A percentile compares a stretch with the other conserved stretches of the same genome.
Conservation (phyloP, 2,113 vertebrate genomes). For the Chrysochloris asiatica region DNA sequence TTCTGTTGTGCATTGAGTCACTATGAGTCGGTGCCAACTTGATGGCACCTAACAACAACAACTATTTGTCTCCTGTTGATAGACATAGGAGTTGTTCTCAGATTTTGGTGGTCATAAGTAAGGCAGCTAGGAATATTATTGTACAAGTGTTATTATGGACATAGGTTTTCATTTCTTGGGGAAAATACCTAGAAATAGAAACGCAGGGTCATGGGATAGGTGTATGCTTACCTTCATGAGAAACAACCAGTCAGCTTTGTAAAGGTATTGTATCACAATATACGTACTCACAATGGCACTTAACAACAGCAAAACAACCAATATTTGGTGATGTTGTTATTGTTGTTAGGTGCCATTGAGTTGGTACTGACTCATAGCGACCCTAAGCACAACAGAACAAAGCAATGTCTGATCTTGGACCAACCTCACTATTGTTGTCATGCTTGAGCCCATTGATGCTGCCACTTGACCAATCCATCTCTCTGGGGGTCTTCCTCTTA, state of each 20-base stretch:
- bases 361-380: too few relatives aligned
- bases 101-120: background rate
- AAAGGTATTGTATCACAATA: background rate
- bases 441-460: too few relatives aligned
- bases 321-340: too few relatives aligned
- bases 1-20: too few relatives aligned
- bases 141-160: background rate
- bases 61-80: background rate
- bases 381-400: too few relatives aligned
- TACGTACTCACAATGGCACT: constrained; percentile 9
- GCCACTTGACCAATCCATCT: too few relatives aligned
- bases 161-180: constrained; percentile 39
- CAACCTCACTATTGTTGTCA: too few relatives aligned
- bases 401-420: too few relatives aligned
- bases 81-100: background rate
- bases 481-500: background rate
- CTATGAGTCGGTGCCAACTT: too few relatives aligned
- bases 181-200: background rate
- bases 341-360: too few relatives aligned
- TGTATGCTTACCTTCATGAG: background rate
- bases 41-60: too few relatives aligned
- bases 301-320: too few relatives aligned
- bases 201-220: background rate
- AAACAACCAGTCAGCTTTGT: constrained; percentile 2
- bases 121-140: background rate